Evolutionary conservation across 1,140 invertebrate genomes (phyloP), one percentile per base, ranked within the genome.

Genomic region (Neelides sp.): DNA sequence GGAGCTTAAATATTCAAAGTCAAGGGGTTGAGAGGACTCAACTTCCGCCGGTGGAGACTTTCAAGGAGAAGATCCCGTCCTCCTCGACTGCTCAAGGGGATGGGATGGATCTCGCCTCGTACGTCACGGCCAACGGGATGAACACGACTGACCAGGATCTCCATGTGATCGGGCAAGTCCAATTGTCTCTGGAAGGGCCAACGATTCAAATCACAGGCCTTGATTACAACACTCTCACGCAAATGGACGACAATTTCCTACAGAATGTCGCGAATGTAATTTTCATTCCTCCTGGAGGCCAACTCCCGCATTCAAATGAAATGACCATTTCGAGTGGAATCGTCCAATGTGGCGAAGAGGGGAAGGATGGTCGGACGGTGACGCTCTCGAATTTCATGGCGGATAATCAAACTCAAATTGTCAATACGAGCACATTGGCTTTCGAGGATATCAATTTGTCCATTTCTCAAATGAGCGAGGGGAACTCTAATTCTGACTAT

Each of bases 171-270:
- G 57, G 55, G 26, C 66, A 64, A 7, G 57, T 73, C 30, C 69
- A 71, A 58, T 55, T 72, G 12, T 64, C 68, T 20, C 51, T 71
- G 22, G 63, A 69, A n/a, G 65, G 64, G 13, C 17, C 61, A 12
- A 49, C 63, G 13, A 52, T 61, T 19, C 70, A 72, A 51, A 66
- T 72, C 7, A 62, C 68, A 8, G 66, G 67, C 0, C 56, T 73
- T 2, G 71, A 73, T 57, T 60, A 65, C 10, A 49, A 69, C 45
- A 64, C 69, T 7, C 53, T 73, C 2, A n/a, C n/a, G n/a, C 70
- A 71, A 50, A 67, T 72, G 17, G 71, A 72, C 58, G 65, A 69
- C 7, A 65, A 56, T 47, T 57, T 73, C 3, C 61, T 72, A 4
- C 69, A 72, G 48, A 54, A 50, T 40, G 32, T 61, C 4, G 39